Conservation (phyloP, 92 coral and sea anemone genomes). For the Diadumene lineata region DNA sequence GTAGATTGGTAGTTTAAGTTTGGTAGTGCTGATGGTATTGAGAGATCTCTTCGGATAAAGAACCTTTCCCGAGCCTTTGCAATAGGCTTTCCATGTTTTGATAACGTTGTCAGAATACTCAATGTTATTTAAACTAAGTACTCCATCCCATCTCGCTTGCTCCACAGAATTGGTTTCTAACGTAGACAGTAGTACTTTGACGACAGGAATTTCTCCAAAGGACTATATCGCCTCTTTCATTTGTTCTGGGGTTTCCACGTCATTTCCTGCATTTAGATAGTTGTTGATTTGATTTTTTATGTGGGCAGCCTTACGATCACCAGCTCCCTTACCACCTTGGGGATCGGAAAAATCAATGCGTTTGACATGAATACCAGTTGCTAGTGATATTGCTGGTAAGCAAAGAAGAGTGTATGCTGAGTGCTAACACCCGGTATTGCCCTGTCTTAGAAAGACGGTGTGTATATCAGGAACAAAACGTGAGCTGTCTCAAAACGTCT, state of each 20-base stretch:
- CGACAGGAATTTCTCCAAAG: constrained; percentile 38
- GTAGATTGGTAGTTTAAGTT: constrained; percentile 3
- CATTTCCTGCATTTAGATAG: constrained; percentile 47
- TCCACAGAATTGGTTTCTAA: constrained; percentile 13
- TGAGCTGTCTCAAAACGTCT: constrained; percentile 8
- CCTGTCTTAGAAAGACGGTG: constrained; percentile 1
- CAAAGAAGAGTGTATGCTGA: background rate
- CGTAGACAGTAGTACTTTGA: constrained; percentile 36
- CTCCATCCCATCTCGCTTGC: constrained; percentile 52
- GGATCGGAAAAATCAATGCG: constrained; percentile 54
- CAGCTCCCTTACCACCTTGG: constrained; percentile 56
- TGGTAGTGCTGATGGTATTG: constrained; percentile 9
- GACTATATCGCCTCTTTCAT: constrained; percentile 55
- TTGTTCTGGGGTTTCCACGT: constrained; percentile 43
- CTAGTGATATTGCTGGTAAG: background rate
- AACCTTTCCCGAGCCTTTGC: constrained; percentile 36
- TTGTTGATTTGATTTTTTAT: constrained; percentile 41
- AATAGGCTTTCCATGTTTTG: constrained; percentile 39
- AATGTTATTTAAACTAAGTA: constrained; percentile 45
- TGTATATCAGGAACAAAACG: background rate
- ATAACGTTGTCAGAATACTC: constrained; percentile 24
- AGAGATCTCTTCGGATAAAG: constrained; percentile 21
- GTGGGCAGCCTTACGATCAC: constrained; percentile 56
- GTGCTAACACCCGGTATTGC: constrained; percentile 21
- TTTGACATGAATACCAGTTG: background rate